phyloP scores from a whole-genome alignment of 2,888 invertebrate genomes.

The Plagodis dolabraria region DNA sequence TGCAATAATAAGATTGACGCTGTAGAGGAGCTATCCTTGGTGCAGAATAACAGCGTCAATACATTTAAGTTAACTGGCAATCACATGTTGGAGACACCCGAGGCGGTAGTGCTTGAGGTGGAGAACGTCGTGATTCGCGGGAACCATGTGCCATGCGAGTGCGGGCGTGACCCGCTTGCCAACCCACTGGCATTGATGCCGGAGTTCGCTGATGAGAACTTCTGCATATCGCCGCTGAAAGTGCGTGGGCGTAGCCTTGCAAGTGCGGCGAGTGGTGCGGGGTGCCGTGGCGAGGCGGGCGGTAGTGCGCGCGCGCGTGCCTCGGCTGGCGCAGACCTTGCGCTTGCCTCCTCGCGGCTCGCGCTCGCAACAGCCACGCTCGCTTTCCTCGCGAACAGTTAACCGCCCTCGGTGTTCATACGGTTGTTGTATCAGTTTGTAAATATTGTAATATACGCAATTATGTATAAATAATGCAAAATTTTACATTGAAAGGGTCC shows the following conservation, averaged over 20 bases:
- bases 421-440: conserved; percentile 70
- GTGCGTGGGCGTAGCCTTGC: conserved; percentile 91
- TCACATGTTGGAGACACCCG: conserved; percentile 92
- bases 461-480: conserved; percentile 71
- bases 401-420: conserved; percentile 74
- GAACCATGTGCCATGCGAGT: conserved; percentile 95
- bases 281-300: conserved; percentile 72
- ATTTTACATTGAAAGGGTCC: conserved; percentile 83
- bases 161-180: conserved; percentile 91
- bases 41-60: conserved; percentile 88
- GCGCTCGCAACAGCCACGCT: conserved; percentile 61
- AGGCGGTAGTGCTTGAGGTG: conserved; percentile 88
- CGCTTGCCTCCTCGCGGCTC: conserved; percentile 52
- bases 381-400: conserved; percentile 70
- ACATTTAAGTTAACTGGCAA: conserved; percentile 91
- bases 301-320: conserved; percentile 67
- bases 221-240: conserved; percentile 93
- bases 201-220: conserved; percentile 90
- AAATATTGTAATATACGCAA: conserved; percentile 81
- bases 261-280: conserved; percentile 68
- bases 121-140: conserved; percentile 89
- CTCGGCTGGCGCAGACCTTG: conserved; percentile 57
- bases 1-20: conserved; percentile 94
- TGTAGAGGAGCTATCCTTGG: conserved; percentile 90
- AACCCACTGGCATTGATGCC: conserved; percentile 89